phyloP scores from a whole-genome alignment of 2,888 invertebrate species.

The Rhagophthalmus giganteus region DNA sequence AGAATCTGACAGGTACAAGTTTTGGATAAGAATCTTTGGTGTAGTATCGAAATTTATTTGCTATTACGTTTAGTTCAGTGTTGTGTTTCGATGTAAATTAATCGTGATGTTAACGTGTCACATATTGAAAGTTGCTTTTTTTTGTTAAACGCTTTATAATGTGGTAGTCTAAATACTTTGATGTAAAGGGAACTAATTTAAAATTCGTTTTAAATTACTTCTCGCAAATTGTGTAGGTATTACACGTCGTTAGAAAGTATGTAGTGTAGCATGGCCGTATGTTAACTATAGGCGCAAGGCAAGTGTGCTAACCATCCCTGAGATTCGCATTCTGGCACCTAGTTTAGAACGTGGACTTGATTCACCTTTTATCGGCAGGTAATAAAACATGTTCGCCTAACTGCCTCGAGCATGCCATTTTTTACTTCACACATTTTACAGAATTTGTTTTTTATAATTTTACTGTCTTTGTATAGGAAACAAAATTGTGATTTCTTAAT shows the following conservation, averaged over 20 bases:
- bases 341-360: slow-evolving; percentile 81
- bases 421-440: background rate
- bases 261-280: slow-evolving; percentile 40
- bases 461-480: too few relatives aligned
- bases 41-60: too few relatives aligned
- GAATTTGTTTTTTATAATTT: background rate
- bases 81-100: too few relatives aligned
- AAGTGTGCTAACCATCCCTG: slow-evolving; percentile 76
- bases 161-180: background rate
- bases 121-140: background rate
- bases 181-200: background rate
- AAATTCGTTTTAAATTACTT: background rate
- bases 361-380: slow-evolving; percentile 55
- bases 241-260: slow-evolving; percentile 15
- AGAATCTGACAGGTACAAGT: slow-evolving; percentile 48
- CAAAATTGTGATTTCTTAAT: too few relatives aligned
- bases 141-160: background rate
- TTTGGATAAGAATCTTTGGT: too few relatives aligned
- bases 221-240: slow-evolving; percentile 4
- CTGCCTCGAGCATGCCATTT: slow-evolving; percentile 2
- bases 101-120: too few relatives aligned
- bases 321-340: slow-evolving; percentile 81
- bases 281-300: slow-evolving; percentile 65
- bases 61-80: too few relatives aligned
- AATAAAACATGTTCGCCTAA: slow-evolving; percentile 19